Conservation (phyloP, 2,888 invertebrate species). For the Sarcophaga carnaria region DNA sequence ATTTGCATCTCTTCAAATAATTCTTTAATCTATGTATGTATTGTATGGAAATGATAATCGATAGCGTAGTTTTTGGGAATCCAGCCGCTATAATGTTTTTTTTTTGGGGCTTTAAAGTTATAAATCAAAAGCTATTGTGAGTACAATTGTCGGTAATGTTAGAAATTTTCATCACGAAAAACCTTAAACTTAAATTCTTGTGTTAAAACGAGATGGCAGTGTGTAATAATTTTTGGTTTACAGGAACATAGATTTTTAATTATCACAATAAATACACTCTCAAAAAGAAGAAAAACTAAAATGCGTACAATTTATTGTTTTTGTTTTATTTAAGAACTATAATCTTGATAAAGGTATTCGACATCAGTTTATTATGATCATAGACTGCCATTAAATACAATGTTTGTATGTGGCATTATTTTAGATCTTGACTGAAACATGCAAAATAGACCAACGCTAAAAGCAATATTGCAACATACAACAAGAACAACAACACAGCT, state of each 20-base stretch:
- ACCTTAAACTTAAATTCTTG: too few relatives aligned
- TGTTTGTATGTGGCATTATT: background rate
- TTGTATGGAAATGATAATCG: too few relatives aligned
- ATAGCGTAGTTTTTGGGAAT: too few relatives aligned
- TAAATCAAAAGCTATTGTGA: too few relatives aligned
- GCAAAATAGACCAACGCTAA: slow-evolving; percentile 16
- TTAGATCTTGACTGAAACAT: background rate
- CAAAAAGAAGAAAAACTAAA: background rate
- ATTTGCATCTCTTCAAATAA: too few relatives aligned
- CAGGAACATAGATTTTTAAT: background rate
- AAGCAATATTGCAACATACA: slow-evolving; percentile 31
- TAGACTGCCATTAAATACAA: slow-evolving; percentile 59
- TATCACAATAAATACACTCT: background rate
- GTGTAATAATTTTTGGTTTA: too few relatives aligned
- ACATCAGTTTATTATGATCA: slow-evolving; percentile 66
- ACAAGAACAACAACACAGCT: background rate
- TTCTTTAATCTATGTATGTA: too few relatives aligned
- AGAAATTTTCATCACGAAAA: too few relatives aligned
- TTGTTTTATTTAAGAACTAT: slow-evolving; percentile 38
- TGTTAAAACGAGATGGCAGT: too few relatives aligned
- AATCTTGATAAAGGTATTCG: slow-evolving; percentile 59
- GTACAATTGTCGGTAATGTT: too few relatives aligned
- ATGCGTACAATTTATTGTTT: slow-evolving; percentile 50
- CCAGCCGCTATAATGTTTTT: too few relatives aligned
- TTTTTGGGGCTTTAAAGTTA: too few relatives aligned